Base-by-base conservation (phyloP, 64 coral and sea anemone genomes). In the Stichodactyla mertensii region DNA sequence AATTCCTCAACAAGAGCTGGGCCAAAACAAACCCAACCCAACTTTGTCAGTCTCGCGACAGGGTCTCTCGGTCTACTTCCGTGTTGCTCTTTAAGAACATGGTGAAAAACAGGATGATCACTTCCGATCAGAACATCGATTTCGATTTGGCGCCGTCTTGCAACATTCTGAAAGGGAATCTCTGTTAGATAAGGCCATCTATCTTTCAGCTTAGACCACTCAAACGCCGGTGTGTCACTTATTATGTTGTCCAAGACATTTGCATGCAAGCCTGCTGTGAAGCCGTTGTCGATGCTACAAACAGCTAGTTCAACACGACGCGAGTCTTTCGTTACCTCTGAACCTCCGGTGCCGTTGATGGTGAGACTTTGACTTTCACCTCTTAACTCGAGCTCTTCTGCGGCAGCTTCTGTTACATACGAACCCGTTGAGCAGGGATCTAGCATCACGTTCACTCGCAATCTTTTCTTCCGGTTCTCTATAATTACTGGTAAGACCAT, bases 401-500 rank as follows among this genome's bases (percentile, higher is more conserved):
- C 88, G 16, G 88, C 92, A 4, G 52, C 88, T 77, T 90, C 24
- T 19, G 88, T 87, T 10, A 90, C 58, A 77, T 89, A 93, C 16
- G 84, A 93, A 52, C 92, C 56, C 0, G 87, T 87, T 20, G 88
- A 89, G 16, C 92, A 93, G 9, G 84, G 78, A 16, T 89, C 92
- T 81, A 89, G 55, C 92, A 93, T 93, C 18, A 89, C 84, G 22
- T 89, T 92, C 7, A 88, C 91, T 52, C 52, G 56, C 80, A 92
- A 66, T 69, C 28, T 61, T 56, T 86, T 87, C 6, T 86, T 56
- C 0, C 77, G 23, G 22, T 87, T 91, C 1, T 57, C 88, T 57
- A 89, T 88, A n/a, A n/a, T n/a, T n/a, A 57, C 85, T 16, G 5
- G 87, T 86, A 93, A 55, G 24, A 93, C 78, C 91, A 93, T 81